Base-by-base conservation (phyloP, 2,888 invertebrate species). In the Platyscelio sp. region DNA sequence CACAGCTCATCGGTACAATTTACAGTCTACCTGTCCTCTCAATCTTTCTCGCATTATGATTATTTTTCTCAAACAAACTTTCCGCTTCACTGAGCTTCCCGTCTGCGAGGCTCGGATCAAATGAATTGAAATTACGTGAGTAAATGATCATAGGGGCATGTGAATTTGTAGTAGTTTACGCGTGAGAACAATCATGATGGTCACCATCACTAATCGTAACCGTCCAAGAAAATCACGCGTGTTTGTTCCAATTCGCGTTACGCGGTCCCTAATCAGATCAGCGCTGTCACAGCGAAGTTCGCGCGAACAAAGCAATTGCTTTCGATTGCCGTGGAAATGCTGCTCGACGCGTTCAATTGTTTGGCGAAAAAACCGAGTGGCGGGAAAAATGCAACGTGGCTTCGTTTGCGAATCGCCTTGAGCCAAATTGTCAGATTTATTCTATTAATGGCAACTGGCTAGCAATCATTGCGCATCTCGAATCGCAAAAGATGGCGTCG, bases 391-490 rank as follows among this genome's bases (percentile, higher is more conserved):
- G 72, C 63, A 54, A 54, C 72, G 65, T 38, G 74, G 86, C 79
- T 86, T 84, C 82, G 80, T 84, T 88, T 86, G 86, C 82, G 75
- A 86, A 77, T 89, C 89, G 87, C 90, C 90, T 90, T 89, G 90
- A 88, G 88, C 89, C 87, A 89, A 87, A 89, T 90, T 82, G 85
- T 87, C 78, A 38, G 81, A 84, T 85, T 87, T 86, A 85, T 77
- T 86, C 85, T 83, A 81, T 80, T 85, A 85, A 81, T 81, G 85
- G 85, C 85, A 65, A 72, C 76, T 54, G 63, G 72, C 83, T 63
- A 72, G 76, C 81, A 79, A 82, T 81, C 75, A 70, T 71, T 40
- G 68, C 83, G 70, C 81, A 82, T 75, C 80, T 78, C 54, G 60
- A 71, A 24, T 60, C 84, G 65, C 33, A 68, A 67, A 61, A 85